Evolutionary conservation across 2,888 invertebrate species (phyloP).

Genomic region (Leptothorax acervorum): DNA sequence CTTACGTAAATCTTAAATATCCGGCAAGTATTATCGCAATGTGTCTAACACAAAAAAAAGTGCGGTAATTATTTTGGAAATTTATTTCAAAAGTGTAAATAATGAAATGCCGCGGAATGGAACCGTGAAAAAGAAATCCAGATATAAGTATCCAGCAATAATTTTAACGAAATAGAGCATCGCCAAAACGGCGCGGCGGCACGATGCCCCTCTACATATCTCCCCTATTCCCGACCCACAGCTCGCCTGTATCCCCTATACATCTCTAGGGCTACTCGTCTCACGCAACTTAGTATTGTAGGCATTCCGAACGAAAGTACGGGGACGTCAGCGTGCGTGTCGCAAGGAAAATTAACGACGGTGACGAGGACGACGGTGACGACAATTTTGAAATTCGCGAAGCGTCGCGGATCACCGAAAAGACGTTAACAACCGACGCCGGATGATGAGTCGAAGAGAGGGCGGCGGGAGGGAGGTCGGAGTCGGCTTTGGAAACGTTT

Average conservation of each 20-base stretch:
- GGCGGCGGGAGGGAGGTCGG: slow-evolving; percentile 44
- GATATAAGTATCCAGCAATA: background rate
- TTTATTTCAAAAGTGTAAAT: background rate
- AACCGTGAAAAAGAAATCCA: background rate
- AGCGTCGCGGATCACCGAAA: slow-evolving; percentile 30
- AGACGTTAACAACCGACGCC: slow-evolving; percentile 31
- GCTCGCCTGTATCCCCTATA: slow-evolving; percentile 58
- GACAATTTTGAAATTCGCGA: slow-evolving; percentile 34
- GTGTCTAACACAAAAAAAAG: background rate
- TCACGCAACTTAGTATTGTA: slow-evolving; percentile 44
- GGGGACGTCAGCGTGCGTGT: slow-evolving; percentile 60
- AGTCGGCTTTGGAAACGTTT: slow-evolving; percentile 70
- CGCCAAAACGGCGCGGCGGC: background rate
- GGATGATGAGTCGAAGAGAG: slow-evolving; percentile 30
- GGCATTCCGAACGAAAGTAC: slow-evolving; percentile 51
- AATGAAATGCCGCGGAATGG: background rate
- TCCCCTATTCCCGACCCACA: slow-evolving; percentile 48
- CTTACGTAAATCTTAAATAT: background rate
- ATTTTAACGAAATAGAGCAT: slow-evolving; percentile 17
- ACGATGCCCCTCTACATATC: slow-evolving; percentile 50
- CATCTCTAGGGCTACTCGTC: slow-evolving; percentile 36
- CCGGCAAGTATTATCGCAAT: background rate
- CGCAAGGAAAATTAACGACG: slow-evolving; percentile 66
- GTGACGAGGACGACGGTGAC: slow-evolving; percentile 48
- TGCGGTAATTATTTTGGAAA: background rate